Conservation (phyloP, 2,888 invertebrate genomes). For the Volucella inflata region DNA sequence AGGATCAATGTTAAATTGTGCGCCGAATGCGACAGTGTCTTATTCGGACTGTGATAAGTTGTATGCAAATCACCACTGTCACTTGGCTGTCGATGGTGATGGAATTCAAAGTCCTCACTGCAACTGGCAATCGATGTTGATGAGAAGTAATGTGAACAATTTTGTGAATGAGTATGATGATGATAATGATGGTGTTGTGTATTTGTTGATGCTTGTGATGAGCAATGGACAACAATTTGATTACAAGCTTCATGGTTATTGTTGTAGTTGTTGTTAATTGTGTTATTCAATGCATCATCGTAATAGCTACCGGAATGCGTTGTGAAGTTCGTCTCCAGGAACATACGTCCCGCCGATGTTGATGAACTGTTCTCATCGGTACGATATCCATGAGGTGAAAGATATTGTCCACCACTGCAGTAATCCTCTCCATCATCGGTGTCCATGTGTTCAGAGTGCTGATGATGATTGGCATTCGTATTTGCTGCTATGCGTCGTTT, state of each 20-base stretch:
- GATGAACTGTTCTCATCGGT: slow-evolving; percentile 70
- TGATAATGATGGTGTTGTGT: slow-evolving; percentile 66
- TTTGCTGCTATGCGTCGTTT: slow-evolving; percentile 75
- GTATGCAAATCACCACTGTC: slow-evolving; percentile 41
- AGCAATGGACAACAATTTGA: slow-evolving; percentile 76
- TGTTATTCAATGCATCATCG: slow-evolving; percentile 69
- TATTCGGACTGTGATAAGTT: slow-evolving; percentile 60
- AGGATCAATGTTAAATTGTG: slow-evolving; percentile 65
- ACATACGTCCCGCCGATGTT: slow-evolving; percentile 78
- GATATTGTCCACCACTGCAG: slow-evolving; percentile 65
- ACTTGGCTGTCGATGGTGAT: slow-evolving; percentile 57
- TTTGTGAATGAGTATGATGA: slow-evolving; percentile 67
- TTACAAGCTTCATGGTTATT: slow-evolving; percentile 73
- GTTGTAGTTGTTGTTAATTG: slow-evolving; percentile 70
- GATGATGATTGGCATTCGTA: slow-evolving; percentile 49
- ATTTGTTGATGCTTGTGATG: slow-evolving; percentile 64
- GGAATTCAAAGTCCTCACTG: slow-evolving; percentile 71
- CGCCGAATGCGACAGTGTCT: slow-evolving; percentile 62
- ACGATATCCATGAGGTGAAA: slow-evolving; percentile 73
- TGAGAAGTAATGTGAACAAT: slow-evolving; percentile 79
- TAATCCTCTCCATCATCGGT: slow-evolving; percentile 79
- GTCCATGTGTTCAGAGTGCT: slow-evolving; percentile 79
- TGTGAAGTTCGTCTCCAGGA: slow-evolving; percentile 81
- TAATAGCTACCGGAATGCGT: slow-evolving; percentile 82
- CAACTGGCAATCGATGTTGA: slow-evolving; percentile 78